Evolutionary conservation across 2,113 vertebrate genomes (phyloP), one percentile per base, ranked within the genome.

Genomic region (Esox niger): DNA sequence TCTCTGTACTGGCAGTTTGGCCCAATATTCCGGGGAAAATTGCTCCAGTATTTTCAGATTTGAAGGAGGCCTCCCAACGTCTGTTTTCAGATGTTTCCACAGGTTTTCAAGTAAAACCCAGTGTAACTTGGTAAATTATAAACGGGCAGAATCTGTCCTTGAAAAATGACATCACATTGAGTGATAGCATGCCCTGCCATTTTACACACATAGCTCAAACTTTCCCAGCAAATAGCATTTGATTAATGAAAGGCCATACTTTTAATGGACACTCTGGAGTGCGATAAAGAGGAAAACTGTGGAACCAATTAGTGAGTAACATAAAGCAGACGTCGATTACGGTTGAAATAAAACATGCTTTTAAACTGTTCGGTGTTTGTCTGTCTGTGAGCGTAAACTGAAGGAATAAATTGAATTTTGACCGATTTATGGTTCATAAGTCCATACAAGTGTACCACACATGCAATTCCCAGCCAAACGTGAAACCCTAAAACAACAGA

Each of bases 401-500:
- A 46, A 4, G 38, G 9, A 38, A 43, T 17, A 43, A 43, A 43
- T 43, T 15, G 17, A 15, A 10, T 1, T 47, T 29, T 5, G 38
- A 20, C 11, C 64, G 58, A 73, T 73, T 71, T 47, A 65, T 35
- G 38, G 57, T 29, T 61, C 17, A 60, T 23, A 52, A 26, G 6
- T 31, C 20, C 8, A 21, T 58, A 49, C 20, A 31, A 66, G 47
- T 21, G 33, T 32, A 25, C 57, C 54, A 58, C 23, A 20, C 32
- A 57, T 8, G 76, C 59, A 69, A 69, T 69, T 69, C 21, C 70
- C 43, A 31, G 25, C 35, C 54, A 52, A 52, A 52, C n/a, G 63
- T 76, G 68, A 73, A 46, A 27, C 2, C 60, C 25, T 59, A 66
- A 56, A 78, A 74, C 77, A 68, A 81, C 70, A 74, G 32, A 68